Evolutionary conservation across 2,113 vertebrate species (phyloP), one percentile per base, ranked within the genome.

Genomic region (Hydrolagus affinis): DNA sequence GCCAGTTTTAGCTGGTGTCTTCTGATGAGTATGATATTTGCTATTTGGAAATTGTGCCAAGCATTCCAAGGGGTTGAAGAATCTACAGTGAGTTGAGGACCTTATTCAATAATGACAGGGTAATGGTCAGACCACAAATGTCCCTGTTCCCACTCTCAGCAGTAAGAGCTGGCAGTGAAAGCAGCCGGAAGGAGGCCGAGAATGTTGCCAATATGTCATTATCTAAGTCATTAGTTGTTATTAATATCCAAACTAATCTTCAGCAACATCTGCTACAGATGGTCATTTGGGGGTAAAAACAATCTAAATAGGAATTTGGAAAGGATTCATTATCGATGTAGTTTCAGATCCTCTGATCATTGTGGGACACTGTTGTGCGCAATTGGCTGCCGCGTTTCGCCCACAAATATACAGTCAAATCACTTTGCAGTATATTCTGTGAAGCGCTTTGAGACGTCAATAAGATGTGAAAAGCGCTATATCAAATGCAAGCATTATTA

Each of bases 1-100:
- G 19, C 32, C 7, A 75, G 73, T 56, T 75, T 19, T 75, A 75
- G 56, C 30, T 75, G 30, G 73, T 75, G 15, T 32, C 32, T 75
- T 75, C 73, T 75, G 30, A 75, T 75, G 73, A 32, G 56, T 75
- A 21, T 75, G 32, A 75, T 75, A 56, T 75, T 56, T 30, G 56
- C 73, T 44, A 44, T 44, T 69, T 69, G 73, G 8, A 75, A 32
- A 75, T 19, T 56, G 6, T 75, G 30, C 73, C 30, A 75, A 75
- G 19, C 32, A 75, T 56, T 75, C 73, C 56, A 75, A 75, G 30
- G 19, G 32, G 73, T 32, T 17, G 73, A 75, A 75, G 17, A 44
- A 44, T 15, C 28, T 73, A 25, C 28, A 44, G 73, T 75, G 73
- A 30, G 15, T 75, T 32, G 30, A 75, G 56, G 21, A 56, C 32